phyloP scores from a whole-genome alignment of 2,797 vertebrate genomes.

The Tolypeutes matacus region DNA sequence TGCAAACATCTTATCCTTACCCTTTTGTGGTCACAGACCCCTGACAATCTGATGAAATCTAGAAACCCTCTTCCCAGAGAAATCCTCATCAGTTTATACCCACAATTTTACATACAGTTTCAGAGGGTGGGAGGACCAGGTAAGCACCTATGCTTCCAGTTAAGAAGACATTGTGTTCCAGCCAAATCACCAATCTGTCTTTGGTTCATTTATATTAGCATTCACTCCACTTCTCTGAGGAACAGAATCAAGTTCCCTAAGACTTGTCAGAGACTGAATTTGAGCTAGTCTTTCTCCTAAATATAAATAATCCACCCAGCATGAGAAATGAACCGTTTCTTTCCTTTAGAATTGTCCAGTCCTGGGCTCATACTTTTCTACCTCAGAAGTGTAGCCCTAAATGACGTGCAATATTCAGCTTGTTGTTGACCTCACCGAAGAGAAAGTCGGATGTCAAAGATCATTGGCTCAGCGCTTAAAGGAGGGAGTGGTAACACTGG shows the following conservation, averaged over 20 bases:
- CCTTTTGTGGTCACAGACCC: background rate
- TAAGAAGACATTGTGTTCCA: background rate
- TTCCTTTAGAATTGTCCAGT: background rate
- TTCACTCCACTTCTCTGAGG: conserved; percentile 9
- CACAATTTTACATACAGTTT: background rate
- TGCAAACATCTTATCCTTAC: background rate
- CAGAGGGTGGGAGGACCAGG: background rate
- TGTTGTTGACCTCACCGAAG: background rate
- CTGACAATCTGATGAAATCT: background rate
- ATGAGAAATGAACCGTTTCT: background rate
- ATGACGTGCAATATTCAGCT: background rate
- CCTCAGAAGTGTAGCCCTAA: background rate
- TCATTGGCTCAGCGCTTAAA: background rate
- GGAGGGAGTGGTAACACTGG: too few relatives aligned
- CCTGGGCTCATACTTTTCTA: background rate
- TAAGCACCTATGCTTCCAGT: background rate
- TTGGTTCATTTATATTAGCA: background rate
- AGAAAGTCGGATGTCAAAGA: background rate
- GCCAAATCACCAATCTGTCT: background rate
- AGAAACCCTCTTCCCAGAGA: background rate
- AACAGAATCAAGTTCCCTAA: background rate
- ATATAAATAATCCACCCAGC: background rate
- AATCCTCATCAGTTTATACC: background rate
- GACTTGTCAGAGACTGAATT: background rate
- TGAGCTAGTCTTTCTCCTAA: background rate